Evolutionary conservation across 2,113 vertebrate species (phyloP).

Genomic region (Baryphthengus martii): DNA sequence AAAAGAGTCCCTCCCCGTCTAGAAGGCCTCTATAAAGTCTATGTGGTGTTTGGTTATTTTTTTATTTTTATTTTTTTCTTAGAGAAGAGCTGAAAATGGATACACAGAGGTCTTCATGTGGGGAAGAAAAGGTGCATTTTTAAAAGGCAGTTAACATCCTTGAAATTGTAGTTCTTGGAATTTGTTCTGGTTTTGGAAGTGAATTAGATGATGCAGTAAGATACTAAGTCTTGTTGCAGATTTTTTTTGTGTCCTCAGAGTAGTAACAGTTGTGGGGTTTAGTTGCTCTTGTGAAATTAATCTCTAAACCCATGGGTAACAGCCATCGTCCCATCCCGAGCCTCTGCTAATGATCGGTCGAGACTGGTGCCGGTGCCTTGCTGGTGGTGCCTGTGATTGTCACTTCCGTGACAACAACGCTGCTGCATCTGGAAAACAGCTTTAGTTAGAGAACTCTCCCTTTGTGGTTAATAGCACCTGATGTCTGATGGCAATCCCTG

Average conservation of each 20-base stretch:
- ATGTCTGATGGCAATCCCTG: not conserved
- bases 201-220: not conserved
- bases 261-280: not conserved
- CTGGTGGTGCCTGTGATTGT: not conserved
- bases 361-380: not conserved
- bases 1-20: not conserved
- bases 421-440: not conserved
- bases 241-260: not conserved
- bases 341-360: not conserved
- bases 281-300: not conserved
- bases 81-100: not conserved
- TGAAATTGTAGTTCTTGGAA: not conserved
- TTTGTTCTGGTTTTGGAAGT: not conserved
- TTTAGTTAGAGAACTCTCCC: not conserved
- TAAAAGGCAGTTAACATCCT: not conserved
- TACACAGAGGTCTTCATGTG: rapidly evolving
- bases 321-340: not conserved
- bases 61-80: not conserved
- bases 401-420: not conserved
- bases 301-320: not conserved
- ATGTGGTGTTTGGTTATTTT: not conserved
- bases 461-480: not conserved
- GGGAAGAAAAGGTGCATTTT: not conserved
- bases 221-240: not conserved
- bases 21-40: not conserved